These are phyloP conservation scores for Catonia carolina DNA, from an alignment of 2,888 invertebrate genomes.

Conservation along the genomic window DNA sequence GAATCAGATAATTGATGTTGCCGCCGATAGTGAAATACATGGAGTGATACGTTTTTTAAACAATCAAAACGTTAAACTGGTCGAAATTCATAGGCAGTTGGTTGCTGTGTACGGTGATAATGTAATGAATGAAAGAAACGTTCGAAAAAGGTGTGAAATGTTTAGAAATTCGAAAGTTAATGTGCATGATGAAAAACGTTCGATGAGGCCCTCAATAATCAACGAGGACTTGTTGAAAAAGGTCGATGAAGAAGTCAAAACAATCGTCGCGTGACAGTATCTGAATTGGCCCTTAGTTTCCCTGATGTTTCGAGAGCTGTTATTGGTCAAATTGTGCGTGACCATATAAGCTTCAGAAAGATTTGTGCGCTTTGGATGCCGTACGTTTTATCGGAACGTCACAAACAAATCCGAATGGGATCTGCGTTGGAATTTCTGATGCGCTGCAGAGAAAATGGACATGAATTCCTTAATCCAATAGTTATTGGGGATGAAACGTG, in stretches of 20 bases:
- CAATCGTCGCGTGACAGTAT: not conserved
- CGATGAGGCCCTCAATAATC: not conserved
- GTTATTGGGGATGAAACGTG: not conserved
- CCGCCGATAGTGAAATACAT: not conserved
- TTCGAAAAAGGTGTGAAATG: not conserved
- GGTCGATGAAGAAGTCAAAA: not conserved
- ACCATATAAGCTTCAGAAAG: not conserved
- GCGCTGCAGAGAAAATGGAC: no score
- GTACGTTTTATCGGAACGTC: not conserved
- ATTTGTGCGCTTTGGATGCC: not conserved
- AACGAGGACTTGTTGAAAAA: not conserved
- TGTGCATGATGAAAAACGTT: not conserved
- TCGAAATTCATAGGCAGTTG: not conserved
- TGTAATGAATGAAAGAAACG: not conserved
- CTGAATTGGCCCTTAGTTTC: not conserved
- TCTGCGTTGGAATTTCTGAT: not conserved
- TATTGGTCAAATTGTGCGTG: not conserved
- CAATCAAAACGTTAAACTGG: not conserved
- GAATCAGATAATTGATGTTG: not conserved
- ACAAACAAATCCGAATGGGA: not conserved
- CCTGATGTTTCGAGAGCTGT: not conserved
- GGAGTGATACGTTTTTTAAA: not conserved
- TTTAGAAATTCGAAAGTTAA: not conserved
- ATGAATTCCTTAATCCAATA: not conserved
- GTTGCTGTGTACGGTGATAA: not conserved